Conservation (phyloP, 2,888 invertebrate species). For the Melanargia galathea region DNA sequence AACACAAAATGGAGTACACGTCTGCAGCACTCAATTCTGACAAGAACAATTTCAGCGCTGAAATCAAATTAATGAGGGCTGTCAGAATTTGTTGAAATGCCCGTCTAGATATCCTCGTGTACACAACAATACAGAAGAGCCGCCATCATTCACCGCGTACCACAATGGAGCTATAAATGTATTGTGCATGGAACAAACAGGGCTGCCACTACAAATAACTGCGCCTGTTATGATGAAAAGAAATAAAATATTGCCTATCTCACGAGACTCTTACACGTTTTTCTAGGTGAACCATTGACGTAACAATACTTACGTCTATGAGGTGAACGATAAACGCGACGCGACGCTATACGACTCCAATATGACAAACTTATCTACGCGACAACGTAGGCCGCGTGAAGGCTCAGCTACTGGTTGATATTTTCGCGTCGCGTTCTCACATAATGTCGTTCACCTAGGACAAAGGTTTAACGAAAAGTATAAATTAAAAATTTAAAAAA, state of each 20-base stretch:
- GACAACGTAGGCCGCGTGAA: no score
- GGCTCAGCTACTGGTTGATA: no score
- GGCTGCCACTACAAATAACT: slow-evolving; percentile 33
- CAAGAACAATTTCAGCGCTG: slow-evolving; percentile 51
- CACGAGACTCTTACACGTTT: not conserved
- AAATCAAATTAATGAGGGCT: slow-evolving; percentile 65
- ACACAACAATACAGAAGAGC: slow-evolving; percentile 37
- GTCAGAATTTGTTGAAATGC: slow-evolving; percentile 58
- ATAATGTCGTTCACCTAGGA: no score
- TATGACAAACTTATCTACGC: no score
- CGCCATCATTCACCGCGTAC: slow-evolving; percentile 60
- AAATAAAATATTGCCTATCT: slow-evolving; percentile 19
- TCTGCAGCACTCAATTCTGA: not conserved
- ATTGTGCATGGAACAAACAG: slow-evolving; percentile 49
- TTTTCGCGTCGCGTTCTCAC: no score
- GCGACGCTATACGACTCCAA: no score
- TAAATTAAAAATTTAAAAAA: no score
- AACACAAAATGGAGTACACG: not conserved
- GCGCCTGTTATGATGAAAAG: slow-evolving; percentile 4
- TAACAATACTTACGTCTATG: no score
- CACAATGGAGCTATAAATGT: slow-evolving; percentile 66
- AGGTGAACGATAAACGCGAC: no score
- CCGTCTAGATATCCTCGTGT: slow-evolving; percentile 43
- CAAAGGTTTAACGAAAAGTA: no score
- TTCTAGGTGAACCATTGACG: not conserved